Conservation (phyloP, 2,113 vertebrate genomes). For the Miniopterus natalensis region DNA sequence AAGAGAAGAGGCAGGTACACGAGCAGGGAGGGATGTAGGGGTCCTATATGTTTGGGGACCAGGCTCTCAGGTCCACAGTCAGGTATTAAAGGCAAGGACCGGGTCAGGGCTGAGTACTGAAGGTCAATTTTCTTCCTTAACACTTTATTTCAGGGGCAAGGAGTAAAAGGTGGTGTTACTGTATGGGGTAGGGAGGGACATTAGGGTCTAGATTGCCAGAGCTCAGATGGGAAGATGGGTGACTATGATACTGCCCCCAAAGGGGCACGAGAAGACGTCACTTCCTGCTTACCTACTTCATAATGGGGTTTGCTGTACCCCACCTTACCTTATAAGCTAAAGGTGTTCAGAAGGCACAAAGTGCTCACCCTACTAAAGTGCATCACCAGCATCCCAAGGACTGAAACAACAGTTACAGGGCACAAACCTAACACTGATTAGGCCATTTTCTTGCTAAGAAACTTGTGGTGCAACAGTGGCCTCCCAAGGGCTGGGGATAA, state of each 20-base stretch:
- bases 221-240: not conserved
- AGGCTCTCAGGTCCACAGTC: not conserved
- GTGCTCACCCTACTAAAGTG: not conserved
- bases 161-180: not conserved
- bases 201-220: not conserved
- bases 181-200: not conserved
- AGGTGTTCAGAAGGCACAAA: not conserved
- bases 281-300: not conserved
- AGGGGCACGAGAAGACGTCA: not conserved
- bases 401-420: not conserved
- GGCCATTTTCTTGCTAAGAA: not conserved
- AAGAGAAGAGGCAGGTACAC: not conserved
- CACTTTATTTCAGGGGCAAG: not conserved
- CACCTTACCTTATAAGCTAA: not conserved
- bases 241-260: not conserved
- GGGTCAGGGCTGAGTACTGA: not conserved
- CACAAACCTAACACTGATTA: not conserved
- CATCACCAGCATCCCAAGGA: not conserved
- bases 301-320: not conserved
- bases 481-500: not conserved
- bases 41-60: not conserved
- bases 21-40: not conserved
- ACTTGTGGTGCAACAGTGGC: not conserved
- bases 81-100: not conserved
- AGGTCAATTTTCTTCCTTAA: not conserved